phyloP scores from a whole-genome alignment of 2,113 vertebrate species.

The Bubalus kerabau region DNA sequence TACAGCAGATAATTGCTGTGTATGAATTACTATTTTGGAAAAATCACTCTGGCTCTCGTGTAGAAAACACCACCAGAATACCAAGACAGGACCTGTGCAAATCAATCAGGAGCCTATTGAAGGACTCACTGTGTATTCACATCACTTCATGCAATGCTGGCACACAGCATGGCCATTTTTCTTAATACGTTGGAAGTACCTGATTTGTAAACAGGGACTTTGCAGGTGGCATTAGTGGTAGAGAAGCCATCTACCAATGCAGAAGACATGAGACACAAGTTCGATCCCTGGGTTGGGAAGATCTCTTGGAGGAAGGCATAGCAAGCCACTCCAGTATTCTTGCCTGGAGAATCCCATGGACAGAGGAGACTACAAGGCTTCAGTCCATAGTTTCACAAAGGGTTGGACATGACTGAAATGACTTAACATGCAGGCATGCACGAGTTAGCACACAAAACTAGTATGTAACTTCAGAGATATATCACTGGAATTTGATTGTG shows the following conservation, averaged over 20 bases:
- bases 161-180: neutral
- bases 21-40: neutral
- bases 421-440: neutral
- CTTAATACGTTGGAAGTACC: neutral
- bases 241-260: neutral
- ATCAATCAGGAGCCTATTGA: neutral
- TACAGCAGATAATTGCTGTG: neutral
- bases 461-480: neutral
- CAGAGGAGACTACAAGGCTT: neutral
- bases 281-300: neutral
- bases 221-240: neutral
- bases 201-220: neutral
- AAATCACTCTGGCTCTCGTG: neutral
- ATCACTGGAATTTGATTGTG: neutral
- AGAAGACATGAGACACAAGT: neutral
- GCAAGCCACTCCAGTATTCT: neutral
- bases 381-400: neutral
- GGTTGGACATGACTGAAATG: neutral
- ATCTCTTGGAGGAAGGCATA: neutral
- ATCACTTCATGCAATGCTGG: neutral
- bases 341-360: neutral
- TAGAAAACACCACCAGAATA: neutral
- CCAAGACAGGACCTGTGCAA: neutral
- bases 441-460: neutral
- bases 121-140: rapidly evolving